Evolutionary conservation across 2,797 vertebrate species (phyloP), one percentile per base, ranked within the genome.

Genomic region (Rhadinocentrus ornatus): DNA sequence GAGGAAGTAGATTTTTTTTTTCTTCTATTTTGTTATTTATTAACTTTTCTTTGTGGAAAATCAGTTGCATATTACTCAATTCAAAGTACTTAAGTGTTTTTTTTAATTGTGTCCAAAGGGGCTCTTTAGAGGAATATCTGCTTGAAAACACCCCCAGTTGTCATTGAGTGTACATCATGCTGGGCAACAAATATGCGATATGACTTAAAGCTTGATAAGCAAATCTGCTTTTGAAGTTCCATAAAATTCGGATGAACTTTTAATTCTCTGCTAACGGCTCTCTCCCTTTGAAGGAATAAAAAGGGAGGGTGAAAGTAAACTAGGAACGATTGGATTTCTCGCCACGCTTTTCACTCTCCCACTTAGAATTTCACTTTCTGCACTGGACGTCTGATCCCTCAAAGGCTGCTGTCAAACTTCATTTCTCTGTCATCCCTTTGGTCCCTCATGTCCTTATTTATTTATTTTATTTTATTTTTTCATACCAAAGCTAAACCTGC

Each of bases 181-280:
- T 44, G 76, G 59, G 69, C 32, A 67, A 62, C 7, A 67, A 62
- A 66, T 41, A 20, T 27, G 39, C 22, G 39, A 68, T 64, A 58
- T 37, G 64, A 62, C 55, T 80, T 37, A 3, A 70, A 73, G 60
- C 63, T 70, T 6, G 3, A 76, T 65, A 72, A 65, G 69, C 26
- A 0, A 55, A 77, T 82, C 63, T 35, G 67, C 66, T 75, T 84
- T 81, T 89, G 80, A 88, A 88, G 83, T 85, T 69, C 34, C 73
- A 52, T 80, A 57, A 69, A 67, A 75, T 82, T 62, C 62, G 69
- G 77, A 81, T 75, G 55, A 78, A 78, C 78, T 66, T 67, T 18
- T 61, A 69, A 80, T 68, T 78, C 56, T 50, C 56, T 20, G 74
- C 76, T 69, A 46, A 71, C 1, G 6, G 81, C 80, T 10, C 73